Base-by-base conservation (phyloP, 2,888 invertebrate genomes). In the Scelioninae gen. 1 region DNA sequence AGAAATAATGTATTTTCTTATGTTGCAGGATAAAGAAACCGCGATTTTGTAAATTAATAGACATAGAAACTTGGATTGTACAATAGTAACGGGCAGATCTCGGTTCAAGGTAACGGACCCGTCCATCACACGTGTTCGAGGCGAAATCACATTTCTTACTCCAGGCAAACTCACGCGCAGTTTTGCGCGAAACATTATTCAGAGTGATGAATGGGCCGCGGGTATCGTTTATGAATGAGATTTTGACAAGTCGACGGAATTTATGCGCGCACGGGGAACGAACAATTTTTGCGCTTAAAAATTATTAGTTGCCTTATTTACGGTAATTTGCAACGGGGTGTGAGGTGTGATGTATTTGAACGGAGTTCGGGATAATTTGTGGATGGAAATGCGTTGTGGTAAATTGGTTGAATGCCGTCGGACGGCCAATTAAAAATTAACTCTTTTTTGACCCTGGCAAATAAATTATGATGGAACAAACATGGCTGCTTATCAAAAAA, bases 281-380 rank as follows among this genome's bases (percentile, higher is more conserved):
- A 68, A 75, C 74, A 80, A 80, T 80, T 80, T 80, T 80, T 80
- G 69, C 68, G 72, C 75, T 75, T 75, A 75, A 80, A 80, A 80
- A 80, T 80, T 75, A 80, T 80, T 80, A 80, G 80, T 80, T 80
- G 63, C 80, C 80, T 75, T 80, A 80, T 80, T 80, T 80, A 80
- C 74, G 75, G 80, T 80, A 75, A 80, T 80, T 69, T 80, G 75
- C 60, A 72, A 43, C 53, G 49, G 55, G 45, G 69, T 56, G 55
- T 49, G 75, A 69, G 81, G 40, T 31, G 60, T 69, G 75, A 81
- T 69, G 75, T 69, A 81, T 81, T 69, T 51, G 58, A 75, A 75
- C 56, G 43, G 63, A 69, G 75, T 63, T 75, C 56, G 43, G 65
- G 71, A 81, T 81, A 81, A 76, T 81, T 81, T 71, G 81, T 71